These are phyloP conservation scores for Lamprotornis superbus DNA, from an alignment of 2,113 vertebrate genomes.

Conservation along the genomic window DNA sequence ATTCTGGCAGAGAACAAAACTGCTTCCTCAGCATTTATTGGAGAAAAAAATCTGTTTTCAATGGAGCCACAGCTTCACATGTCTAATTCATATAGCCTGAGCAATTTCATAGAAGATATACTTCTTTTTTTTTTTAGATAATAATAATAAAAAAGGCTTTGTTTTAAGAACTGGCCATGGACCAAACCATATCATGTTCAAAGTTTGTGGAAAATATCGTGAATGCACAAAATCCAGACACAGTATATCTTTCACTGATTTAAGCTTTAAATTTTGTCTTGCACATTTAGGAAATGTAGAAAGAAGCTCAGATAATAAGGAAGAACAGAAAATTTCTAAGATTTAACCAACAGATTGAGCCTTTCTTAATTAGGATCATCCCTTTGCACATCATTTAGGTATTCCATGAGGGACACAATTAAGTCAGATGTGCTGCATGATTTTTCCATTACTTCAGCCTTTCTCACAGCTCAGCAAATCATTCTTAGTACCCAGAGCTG, in stretches of 20 bases:
- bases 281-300: background rate
- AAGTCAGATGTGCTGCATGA: background rate
- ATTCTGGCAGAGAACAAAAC: slow-evolving; percentile 15
- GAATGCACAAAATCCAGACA: background rate
- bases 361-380: background rate
- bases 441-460: background rate
- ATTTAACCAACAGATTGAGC: background rate
- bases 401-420: background rate
- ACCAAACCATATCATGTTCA: slow-evolving; percentile 6
- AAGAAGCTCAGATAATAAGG: background rate
- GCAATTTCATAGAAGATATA: background rate
- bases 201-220: background rate
- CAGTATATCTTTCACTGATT: background rate
- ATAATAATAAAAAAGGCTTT: background rate
- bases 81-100: background rate
- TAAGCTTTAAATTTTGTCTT: background rate
- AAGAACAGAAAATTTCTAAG: background rate
- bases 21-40: slow-evolving; percentile 33
- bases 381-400: background rate
- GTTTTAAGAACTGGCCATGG: slow-evolving; percentile 16
- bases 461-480: background rate
- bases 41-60: slow-evolving; percentile 39
- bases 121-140: background rate
- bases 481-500: background rate
- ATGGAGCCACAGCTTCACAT: background rate